Evolutionary conservation across 2,888 invertebrate species (phyloP).

Genomic region (Perizoma flavofasciatum): DNA sequence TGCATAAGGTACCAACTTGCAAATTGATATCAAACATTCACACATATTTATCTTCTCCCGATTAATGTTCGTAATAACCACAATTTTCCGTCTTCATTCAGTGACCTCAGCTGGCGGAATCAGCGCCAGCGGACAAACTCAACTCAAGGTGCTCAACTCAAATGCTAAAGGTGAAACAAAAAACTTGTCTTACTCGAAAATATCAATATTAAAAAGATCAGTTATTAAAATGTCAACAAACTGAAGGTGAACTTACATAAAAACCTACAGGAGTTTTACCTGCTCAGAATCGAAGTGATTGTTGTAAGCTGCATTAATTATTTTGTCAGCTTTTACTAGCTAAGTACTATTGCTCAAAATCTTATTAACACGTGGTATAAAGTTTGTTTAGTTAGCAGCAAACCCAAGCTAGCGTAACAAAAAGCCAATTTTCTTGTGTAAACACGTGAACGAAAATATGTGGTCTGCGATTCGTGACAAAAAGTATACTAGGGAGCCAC

Average conservation of each 20-base stretch:
- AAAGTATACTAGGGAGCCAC: conserved; percentile 24
- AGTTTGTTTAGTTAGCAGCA: conserved; percentile 42
- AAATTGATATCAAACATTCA: conserved; percentile 63
- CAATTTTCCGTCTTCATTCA: conserved; percentile 50
- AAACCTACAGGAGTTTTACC: conserved; percentile 21
- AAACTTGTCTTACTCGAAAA: conserved; percentile 59
- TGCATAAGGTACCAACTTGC: conserved; percentile 22
- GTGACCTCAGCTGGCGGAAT: conserved; percentile 63
- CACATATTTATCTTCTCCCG: conserved; percentile 50
- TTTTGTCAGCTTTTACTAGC: too few relatives aligned
- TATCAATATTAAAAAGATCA: conserved; percentile 45
- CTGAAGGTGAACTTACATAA: conserved; percentile 56
- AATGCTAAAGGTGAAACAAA: conserved; percentile 59
- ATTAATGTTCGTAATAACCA: conserved; percentile 41
- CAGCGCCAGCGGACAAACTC: conserved; percentile 49
- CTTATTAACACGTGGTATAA: conserved; percentile 12
- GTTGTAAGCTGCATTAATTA: neutral
- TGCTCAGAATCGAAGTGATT: conserved; percentile 9
- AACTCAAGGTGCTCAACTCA: conserved; percentile 59
- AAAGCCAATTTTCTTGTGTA: conserved; percentile 61
- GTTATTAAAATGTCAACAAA: conserved; percentile 65
- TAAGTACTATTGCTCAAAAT: neutral
- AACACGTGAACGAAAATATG: conserved; percentile 56
- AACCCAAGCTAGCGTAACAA: conserved; percentile 50
- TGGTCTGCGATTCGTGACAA: conserved; percentile 43